phyloP scores from a whole-genome alignment of 2,113 vertebrate species.

The Octodon degus region DNA sequence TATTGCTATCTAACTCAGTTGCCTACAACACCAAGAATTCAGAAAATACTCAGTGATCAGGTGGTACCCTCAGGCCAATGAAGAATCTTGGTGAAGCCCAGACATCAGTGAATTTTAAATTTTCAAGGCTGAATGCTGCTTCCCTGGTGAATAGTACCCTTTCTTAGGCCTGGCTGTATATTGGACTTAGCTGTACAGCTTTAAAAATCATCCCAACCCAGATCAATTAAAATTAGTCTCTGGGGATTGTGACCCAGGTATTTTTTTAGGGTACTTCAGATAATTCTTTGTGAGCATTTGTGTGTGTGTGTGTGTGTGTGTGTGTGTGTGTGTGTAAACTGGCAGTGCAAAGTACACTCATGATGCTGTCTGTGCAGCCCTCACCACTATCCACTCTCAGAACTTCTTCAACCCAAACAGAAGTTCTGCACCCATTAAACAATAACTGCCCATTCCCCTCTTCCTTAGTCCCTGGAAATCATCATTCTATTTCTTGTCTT shows the following conservation, averaged over 20 bases:
- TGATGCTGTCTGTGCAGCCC: background rate
- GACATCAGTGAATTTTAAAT: background rate
- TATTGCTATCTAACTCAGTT: no score
- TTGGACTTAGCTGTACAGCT: background rate
- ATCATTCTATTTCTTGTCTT: background rate
- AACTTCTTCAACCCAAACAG: background rate
- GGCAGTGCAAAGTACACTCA: background rate
- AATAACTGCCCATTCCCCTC: background rate
- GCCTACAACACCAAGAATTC: background rate
- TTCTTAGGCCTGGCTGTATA: background rate
- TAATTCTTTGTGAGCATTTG: background rate
- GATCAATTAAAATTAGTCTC: background rate
- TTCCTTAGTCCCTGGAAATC: background rate
- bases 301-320: background rate
- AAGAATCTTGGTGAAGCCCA: background rate
- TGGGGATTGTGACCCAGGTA: background rate
- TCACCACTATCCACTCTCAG: background rate
- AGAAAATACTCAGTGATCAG: background rate
- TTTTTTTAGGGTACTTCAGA: background rate
- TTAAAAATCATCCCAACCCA: background rate
- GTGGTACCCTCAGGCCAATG: background rate
- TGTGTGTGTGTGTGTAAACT: background rate
- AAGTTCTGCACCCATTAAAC: background rate
- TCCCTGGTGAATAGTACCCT: background rate
- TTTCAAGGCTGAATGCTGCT: background rate